Evolutionary conservation across 2,113 vertebrate genomes (phyloP), one percentile per base, ranked within the genome.

Genomic region (Sinocyclocheilus anophthalmus): DNA sequence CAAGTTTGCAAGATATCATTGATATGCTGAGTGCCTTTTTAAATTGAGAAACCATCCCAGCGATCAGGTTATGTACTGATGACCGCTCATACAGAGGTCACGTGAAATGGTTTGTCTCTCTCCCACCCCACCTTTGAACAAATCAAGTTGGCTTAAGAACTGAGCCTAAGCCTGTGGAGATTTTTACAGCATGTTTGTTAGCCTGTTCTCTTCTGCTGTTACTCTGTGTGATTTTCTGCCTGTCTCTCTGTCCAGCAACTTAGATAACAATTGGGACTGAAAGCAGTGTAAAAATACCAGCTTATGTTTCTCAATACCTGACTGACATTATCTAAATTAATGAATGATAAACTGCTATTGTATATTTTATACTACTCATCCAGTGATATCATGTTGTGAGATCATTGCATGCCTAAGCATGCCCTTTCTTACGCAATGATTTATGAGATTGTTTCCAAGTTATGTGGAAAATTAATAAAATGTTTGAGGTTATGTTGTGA

Each of bases 391-490:
- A 94, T 94, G 94, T 95, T 94, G 94, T 95, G 94, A 94, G 91
- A 94, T 94, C 93, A 95, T 95, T 95, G 94, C 94, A 95, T 95
- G 94, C 94, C 93, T 87, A 79, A 94, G 94, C 94, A 95, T 95
- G 94, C 94, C 93, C 92, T 95, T 95, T 95, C 93, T 95, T 95
- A 95, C 94, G 92, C 94, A 94, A 94, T 95, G 94, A 94, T 95
- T 95, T 94, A 95, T 94, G 94, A 95, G 92, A 93, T 95, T 95
- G 94, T 95, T 95, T 95, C 92, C 83, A 94, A 94, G 92, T 95
- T 94, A 93, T 94, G 93, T 89, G 88, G 87, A 91, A 95, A 95
- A 94, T 94, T 93, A 94, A 94, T 94, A 92, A 94, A 94, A 93
- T 92, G 94, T 94, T 95, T 95, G 93, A 94, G 94, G 81, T 94